Base-by-base conservation (phyloP, 1,140 invertebrate species). In the Atta colombica region DNA sequence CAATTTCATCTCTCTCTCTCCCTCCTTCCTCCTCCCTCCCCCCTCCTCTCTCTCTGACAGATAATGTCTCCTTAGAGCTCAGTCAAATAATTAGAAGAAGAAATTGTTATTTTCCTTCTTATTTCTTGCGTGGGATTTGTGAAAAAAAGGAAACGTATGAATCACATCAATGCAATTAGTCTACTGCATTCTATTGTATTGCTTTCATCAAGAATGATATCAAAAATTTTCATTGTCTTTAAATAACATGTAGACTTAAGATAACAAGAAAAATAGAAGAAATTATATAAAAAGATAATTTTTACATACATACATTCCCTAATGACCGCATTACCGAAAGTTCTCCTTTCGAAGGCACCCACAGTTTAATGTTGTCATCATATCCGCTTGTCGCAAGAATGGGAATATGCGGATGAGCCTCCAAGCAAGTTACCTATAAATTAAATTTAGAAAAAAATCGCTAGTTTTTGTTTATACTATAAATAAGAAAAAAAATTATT, bases 291-390 rank as follows among this genome's bases (percentile, higher is more conserved):
- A 75, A 55, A 77, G 3, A 75, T 35, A 0, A 51, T 86, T 65
- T 66, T 25, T 77, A 21, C 77, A 25, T 68, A 90, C 90, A 91
- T 94, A 97, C 96, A 78, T 91, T 93, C 91, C 94, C 94, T 14
- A 97, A 93, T 31, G 95, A 94, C 7, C 94, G 90, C 72, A 96
- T 88, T 39, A 92, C 80, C 1, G 96, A 96, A 4, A 96, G 96
- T 55, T 96, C 95, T 85, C 97, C 96, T 86, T 96, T 95, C 0
- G 96, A 97, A 6, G 99, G 98, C 25, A 98, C 96, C 98, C 98
- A 99, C 65, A 99, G 97, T 96, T 99, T 99, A 3, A 99, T 97
- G 94, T 99, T 98, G 91, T 97, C 96, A 95, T 99, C 99, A 3
- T 99, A 95, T 4, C 99, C 98, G 95, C 98, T 98, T 0, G 98